phyloP scores from a whole-genome alignment of 2,888 invertebrate genomes.

The Polymixis lichenea region DNA sequence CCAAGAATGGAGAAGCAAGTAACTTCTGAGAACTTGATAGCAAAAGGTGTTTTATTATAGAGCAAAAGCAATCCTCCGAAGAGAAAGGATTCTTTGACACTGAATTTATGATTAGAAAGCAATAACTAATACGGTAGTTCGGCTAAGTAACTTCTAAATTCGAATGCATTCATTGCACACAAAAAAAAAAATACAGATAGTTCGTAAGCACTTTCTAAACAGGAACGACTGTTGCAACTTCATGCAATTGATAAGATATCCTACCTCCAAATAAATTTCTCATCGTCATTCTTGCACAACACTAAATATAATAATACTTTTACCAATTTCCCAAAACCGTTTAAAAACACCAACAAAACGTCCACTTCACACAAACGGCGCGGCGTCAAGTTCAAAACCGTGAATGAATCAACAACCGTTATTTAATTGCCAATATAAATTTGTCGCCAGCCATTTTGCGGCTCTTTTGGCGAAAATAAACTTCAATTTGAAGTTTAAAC shows the following conservation, averaged over 20 bases:
- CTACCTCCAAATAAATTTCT: neutral
- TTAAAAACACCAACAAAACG: constrained; percentile 39
- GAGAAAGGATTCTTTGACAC: constrained; percentile 3
- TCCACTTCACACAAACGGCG: constrained; percentile 18
- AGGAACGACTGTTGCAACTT: neutral
- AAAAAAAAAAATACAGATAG: neutral
- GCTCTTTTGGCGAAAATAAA: constrained; percentile 58
- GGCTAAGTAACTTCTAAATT: neutral
- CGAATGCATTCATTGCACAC: neutral
- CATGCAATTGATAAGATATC: neutral
- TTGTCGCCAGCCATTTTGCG: constrained; percentile 50
- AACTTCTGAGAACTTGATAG: constrained; percentile 25
- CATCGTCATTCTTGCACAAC: neutral
- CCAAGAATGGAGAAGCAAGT: neutral
- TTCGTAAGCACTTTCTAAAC: neutral
- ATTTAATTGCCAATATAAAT: constrained; percentile 66
- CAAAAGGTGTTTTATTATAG: constrained; percentile 16
- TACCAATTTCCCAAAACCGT: constrained; percentile 12
- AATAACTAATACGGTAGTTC: neutral
- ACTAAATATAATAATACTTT: constrained; percentile 3
- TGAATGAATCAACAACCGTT: constrained; percentile 63
- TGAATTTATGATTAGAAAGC: constrained; percentile 1
- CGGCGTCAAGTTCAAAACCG: constrained; percentile 37
- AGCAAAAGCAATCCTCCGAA: neutral
- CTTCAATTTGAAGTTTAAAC: constrained; percentile 44